phyloP scores from a whole-genome alignment of 2,797 vertebrate genomes.

The Halcyon leucocephala region DNA sequence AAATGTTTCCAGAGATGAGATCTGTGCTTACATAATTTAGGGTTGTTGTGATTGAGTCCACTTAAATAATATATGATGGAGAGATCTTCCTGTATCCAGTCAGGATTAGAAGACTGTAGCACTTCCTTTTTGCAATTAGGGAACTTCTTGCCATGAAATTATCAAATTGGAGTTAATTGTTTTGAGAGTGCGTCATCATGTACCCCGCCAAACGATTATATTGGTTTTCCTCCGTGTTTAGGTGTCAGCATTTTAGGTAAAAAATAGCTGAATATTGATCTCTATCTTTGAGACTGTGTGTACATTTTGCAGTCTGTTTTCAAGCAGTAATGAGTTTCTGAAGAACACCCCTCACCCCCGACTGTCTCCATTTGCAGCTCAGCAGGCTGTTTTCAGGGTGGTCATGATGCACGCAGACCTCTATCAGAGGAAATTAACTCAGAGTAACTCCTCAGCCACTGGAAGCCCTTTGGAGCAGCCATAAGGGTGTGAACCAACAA shows the following conservation, averaged over 20 bases:
- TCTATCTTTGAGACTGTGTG: not conserved
- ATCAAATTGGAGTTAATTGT: not conserved
- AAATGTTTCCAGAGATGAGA: not conserved
- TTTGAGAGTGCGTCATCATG: not conserved
- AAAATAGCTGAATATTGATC: not conserved
- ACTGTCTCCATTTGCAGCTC: not conserved
- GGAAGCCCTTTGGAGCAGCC: not conserved
- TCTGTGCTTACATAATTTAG: not conserved
- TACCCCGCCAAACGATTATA: not conserved
- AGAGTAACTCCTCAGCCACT: not conserved
- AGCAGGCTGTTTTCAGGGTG: not conserved
- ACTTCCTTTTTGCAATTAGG: not conserved
- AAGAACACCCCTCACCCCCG: not conserved
- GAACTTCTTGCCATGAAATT: not conserved
- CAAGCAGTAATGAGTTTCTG: not conserved
- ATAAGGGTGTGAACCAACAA: not conserved
- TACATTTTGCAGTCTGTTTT: not conserved
- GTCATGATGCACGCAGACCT: rapidly evolving
- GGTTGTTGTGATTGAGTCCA: not conserved
- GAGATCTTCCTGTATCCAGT: not conserved
- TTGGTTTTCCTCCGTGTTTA: not conserved
- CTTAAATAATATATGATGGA: not conserved
- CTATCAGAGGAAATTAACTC: not conserved
- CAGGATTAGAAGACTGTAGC: not conserved
- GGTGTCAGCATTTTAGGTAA: not conserved